Percentiles rank a stretch among this genome's conserved stretches.
phyloP scores from a whole-genome alignment of 1,140 invertebrate genomes.

The Zeugodacus cucurbitae region DNA sequence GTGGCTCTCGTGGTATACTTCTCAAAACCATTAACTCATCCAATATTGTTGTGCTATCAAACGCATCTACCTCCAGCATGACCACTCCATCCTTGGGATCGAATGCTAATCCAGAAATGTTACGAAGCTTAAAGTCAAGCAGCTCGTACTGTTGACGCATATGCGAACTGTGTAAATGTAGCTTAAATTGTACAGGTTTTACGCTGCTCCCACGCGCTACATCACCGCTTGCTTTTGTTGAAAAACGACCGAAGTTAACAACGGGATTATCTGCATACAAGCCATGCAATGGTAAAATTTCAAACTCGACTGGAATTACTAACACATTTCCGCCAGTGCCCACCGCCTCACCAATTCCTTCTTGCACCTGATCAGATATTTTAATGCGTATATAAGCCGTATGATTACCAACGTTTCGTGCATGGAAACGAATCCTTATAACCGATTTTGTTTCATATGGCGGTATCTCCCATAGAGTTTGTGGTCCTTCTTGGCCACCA shows the following conservation, averaged over 20 bases:
- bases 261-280: slow-evolving; percentile 81
- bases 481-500: slow-evolving; percentile 77
- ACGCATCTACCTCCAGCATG: slow-evolving; percentile 51
- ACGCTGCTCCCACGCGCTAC: neutral
- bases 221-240: slow-evolving; percentile 52
- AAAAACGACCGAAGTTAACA: slow-evolving; percentile 80
- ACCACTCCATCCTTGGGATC: slow-evolving; percentile 53
- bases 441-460: slow-evolving; percentile 90
- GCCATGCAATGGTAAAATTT: slow-evolving; percentile 79
- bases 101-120: slow-evolving; percentile 54
- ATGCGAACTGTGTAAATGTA: slow-evolving; percentile 53
- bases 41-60: slow-evolving; percentile 52
- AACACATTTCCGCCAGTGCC: slow-evolving; percentile 68
- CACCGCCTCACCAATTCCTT: slow-evolving; percentile 25
- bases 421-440: slow-evolving; percentile 86
- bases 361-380: slow-evolving; percentile 47
- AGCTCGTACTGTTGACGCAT: slow-evolving; percentile 44
- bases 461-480: slow-evolving; percentile 88
- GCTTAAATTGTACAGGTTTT: slow-evolving; percentile 50
- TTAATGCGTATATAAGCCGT: slow-evolving; percentile 66
- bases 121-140: slow-evolving; percentile 50
- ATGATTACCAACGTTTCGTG: slow-evolving; percentile 67
- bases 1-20: neutral
- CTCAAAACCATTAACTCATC: slow-evolving; percentile 42
- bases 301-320: slow-evolving; percentile 88